A percentile compares a stretch with the other conserved stretches of the same genome.
Evolutionary conservation across 2,797 vertebrate genomes (phyloP).

Genomic region (Danio jaintianensis): DNA sequence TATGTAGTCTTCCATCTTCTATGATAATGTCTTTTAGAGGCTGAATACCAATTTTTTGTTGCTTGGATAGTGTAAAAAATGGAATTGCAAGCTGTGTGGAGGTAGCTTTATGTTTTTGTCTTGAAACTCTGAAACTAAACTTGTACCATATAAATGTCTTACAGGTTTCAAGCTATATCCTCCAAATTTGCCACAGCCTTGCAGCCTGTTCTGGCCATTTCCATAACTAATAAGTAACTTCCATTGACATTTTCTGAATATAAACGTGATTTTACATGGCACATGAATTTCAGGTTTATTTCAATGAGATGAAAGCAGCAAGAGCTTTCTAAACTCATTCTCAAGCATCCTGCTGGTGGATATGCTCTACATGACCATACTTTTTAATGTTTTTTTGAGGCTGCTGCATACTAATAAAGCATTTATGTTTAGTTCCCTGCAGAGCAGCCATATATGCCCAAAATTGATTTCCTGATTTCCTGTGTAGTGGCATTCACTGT

Average conservation of each 20-base stretch:
- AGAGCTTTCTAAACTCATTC: neutral
- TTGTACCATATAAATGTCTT: neutral
- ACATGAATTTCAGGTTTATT: neutral
- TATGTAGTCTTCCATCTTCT: constrained; percentile 58
- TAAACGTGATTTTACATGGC: constrained; percentile 1
- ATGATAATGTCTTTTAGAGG: constrained; percentile 66
- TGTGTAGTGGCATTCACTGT: neutral
- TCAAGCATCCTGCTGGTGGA: neutral
- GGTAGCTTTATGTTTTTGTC: neutral
- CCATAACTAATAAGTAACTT: neutral
- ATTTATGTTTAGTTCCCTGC: neutral
- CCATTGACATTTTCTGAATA: neutral
- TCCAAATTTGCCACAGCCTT: neutral
- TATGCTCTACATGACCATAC: neutral
- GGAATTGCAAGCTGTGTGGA: neutral
- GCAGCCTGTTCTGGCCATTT: neutral
- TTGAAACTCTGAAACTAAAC: neutral
- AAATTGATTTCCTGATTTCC: neutral
- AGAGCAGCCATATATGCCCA: neutral
- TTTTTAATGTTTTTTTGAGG: neutral
- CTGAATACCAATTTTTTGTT: constrained; percentile 69
- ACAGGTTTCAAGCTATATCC: neutral
- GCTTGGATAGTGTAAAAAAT: constrained; percentile 17
- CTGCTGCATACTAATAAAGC: neutral
- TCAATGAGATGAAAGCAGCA: neutral